Conservation (phyloP, 2,797 vertebrate genomes). For the Heterohyrax brucei region DNA sequence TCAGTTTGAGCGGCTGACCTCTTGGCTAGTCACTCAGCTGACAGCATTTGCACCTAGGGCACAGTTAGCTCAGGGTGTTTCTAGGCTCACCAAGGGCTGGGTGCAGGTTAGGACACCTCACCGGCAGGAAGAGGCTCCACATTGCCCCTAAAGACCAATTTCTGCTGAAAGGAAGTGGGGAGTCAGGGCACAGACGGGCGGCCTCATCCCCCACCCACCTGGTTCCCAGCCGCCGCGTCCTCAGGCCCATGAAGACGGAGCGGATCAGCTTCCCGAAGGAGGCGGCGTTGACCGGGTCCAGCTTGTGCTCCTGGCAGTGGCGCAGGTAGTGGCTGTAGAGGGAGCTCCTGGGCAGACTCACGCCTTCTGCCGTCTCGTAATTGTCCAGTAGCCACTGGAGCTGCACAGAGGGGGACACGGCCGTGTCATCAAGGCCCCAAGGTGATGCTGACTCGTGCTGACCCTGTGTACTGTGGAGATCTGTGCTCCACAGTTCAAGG, state of each 20-base stretch:
- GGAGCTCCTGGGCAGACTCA: conserved; percentile 97
- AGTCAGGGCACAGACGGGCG: fast-evolving
- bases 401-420: conserved; percentile 88
- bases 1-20: not conserved
- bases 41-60: too few relatives aligned
- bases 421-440: not conserved
- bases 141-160: not conserved
- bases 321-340: conserved; percentile 98
- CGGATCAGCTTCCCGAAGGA: conserved; percentile 99
- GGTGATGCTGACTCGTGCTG: too few relatives aligned
- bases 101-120: not conserved
- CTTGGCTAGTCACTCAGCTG: not conserved
- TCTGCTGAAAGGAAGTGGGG: not conserved
- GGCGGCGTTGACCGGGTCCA: conserved; percentile 98
- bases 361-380: conserved; percentile 97
- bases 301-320: conserved; percentile 99
- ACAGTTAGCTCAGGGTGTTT: not conserved
- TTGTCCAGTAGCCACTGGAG: conserved; percentile 99
- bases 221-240: conserved; percentile 97
- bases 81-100: not conserved
- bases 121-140: not conserved
- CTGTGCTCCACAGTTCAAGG: too few relatives aligned
- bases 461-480: too few relatives aligned
- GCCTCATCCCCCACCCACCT: conserved; percentile 90
- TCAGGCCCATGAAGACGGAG: conserved; percentile 98